These are phyloP conservation scores for Axinella damicornis DNA, from an alignment of 37 sponge, comb jelly and placozoan genomes.

Conservation along the genomic window DNA sequence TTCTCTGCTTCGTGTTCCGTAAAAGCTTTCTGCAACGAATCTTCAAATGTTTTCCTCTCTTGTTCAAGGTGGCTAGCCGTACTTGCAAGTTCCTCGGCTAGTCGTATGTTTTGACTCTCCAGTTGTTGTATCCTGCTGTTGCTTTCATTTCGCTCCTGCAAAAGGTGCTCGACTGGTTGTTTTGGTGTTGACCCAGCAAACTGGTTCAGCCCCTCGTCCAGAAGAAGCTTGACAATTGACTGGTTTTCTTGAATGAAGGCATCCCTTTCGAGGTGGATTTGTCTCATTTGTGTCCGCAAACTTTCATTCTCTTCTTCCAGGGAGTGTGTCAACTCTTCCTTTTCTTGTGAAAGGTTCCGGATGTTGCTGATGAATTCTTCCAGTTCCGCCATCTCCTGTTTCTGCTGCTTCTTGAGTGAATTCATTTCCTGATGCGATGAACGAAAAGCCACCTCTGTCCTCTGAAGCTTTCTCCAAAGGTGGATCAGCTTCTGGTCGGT, in stretches of 20 bases:
- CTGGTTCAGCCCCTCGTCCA: constrained; percentile 24
- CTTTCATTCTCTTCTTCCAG: constrained; percentile 32
- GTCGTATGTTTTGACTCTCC: not conserved
- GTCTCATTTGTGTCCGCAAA: constrained; percentile 21
- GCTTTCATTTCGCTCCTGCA: not conserved
- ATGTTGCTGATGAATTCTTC: constrained; percentile 39
- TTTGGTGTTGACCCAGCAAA: constrained; percentile 7
- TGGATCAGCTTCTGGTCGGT: constrained; percentile 54
- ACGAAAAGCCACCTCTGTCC: constrained; percentile 44
- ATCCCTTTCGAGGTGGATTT: constrained; percentile 29
- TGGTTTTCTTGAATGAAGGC: constrained; percentile 39
- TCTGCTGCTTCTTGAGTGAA: constrained; percentile 36
- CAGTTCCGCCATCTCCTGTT: constrained; percentile 52
- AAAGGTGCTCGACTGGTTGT: constrained; percentile 2
- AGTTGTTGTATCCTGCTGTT: not conserved
- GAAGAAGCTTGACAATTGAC: constrained; percentile 24
- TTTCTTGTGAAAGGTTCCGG: constrained; percentile 25
- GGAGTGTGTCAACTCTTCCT: constrained; percentile 21
- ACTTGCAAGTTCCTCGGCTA: not conserved
- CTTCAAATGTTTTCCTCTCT: not conserved
- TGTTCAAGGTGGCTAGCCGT: not conserved
- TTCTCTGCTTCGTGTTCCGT: not conserved
- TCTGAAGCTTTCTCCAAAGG: constrained; percentile 57
- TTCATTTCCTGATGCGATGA: not conserved
- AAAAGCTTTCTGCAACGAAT: not conserved